These are phyloP conservation scores for Tonatia bakeri DNA, from an alignment of 2,113 vertebrate genomes.

Conservation along the genomic window DNA sequence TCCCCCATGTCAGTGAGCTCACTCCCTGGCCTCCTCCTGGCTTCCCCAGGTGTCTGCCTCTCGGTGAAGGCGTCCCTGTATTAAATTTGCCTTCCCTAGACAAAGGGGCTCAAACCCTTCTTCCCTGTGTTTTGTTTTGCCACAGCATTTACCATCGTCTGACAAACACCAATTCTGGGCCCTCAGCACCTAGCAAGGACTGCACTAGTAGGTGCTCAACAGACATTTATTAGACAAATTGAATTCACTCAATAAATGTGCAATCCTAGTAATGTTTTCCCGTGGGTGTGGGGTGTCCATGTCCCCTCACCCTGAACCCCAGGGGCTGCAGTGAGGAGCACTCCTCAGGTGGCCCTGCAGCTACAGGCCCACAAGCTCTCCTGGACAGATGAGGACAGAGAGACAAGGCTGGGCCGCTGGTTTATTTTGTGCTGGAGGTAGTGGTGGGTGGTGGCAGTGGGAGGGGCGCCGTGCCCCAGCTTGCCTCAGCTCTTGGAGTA, in stretches of 20 bases:
- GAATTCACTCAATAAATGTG: neutral
- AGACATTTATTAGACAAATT: neutral
- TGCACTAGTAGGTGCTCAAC: neutral
- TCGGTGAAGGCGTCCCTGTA: accelerated
- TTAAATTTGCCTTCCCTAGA: neutral
- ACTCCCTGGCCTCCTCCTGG: neutral
- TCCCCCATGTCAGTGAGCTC: neutral
- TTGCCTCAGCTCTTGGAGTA: constrained; percentile 87
- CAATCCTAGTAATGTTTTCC: neutral
- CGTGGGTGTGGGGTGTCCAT: neutral
- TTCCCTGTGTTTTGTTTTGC: neutral
- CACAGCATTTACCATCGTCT: neutral
- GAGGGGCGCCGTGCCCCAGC: neutral
- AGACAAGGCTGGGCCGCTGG: neutral
- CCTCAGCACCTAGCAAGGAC: neutral
- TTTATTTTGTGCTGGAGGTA: neutral
- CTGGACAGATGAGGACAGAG: neutral
- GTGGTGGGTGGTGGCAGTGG: neutral
- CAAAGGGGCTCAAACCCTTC: neutral
- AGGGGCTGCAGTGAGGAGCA: neutral
- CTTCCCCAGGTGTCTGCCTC: accelerated
- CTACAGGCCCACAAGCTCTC: neutral
- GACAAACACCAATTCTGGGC: neutral
- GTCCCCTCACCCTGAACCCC: neutral
- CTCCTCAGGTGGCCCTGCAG: too few relatives aligned